Conservation (phyloP, 2,888 invertebrate genomes). For the Ormia ochracea region DNA sequence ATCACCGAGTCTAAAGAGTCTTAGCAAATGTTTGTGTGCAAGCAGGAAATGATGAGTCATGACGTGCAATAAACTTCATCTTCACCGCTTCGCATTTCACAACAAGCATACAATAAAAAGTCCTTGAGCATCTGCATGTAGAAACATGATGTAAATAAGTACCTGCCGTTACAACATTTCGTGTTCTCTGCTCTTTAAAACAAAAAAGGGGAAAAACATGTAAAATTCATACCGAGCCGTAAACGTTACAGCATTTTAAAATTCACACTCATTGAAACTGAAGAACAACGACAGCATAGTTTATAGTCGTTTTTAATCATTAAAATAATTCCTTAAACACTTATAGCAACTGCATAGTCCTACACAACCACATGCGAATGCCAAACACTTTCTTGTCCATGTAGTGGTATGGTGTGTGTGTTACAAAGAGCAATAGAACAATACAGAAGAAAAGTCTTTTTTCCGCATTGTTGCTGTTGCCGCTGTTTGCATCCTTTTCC, state of each 20-base stretch:
- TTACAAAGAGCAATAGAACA: constrained; percentile 15
- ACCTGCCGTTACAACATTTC: constrained; percentile 21
- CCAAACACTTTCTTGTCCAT: neutral
- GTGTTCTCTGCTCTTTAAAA: neutral
- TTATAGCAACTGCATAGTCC: too few relatives aligned
- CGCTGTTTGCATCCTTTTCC: constrained; percentile 58
- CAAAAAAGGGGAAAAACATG: neutral
- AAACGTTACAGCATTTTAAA: constrained; percentile 15
- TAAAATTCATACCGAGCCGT: neutral
- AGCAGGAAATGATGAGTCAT: constrained; percentile 42
- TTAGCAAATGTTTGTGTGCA: neutral
- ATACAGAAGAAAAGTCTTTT: constrained; percentile 18
- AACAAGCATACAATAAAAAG: constrained; percentile 2
- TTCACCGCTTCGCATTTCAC: constrained; percentile 15
- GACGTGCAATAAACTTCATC: constrained; percentile 26
- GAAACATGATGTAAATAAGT: constrained; percentile 3
- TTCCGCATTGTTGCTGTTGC: constrained; percentile 10
- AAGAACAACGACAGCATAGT: constrained; percentile 17
- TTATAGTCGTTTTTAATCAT: constrained; percentile 15
- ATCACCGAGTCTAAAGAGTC: neutral
- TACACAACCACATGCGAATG: constrained; percentile 5
- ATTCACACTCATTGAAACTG: constrained; percentile 52
- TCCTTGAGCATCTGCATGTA: neutral
- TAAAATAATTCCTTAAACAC: constrained; percentile 37
- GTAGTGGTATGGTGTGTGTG: neutral